Conservation (phyloP, 2,888 invertebrate genomes). For the Stenchaetothrips biformis region DNA sequence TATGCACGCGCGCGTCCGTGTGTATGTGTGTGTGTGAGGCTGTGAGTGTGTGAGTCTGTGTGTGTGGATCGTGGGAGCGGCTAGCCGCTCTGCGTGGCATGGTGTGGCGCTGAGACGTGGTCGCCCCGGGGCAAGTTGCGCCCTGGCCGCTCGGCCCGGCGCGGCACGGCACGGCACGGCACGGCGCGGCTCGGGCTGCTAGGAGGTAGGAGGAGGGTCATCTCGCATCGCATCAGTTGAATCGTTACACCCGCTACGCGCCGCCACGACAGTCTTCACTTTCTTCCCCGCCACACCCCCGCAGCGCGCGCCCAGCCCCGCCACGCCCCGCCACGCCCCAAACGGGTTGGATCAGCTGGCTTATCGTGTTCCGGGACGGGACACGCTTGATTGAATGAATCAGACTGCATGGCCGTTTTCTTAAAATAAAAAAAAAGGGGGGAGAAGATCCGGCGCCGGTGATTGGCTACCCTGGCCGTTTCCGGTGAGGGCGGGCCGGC, state of each 20-base stretch:
- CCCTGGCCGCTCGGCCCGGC: not conserved
- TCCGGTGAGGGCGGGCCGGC: too few species aligned
- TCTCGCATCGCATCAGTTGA: slow-evolving; percentile 9
- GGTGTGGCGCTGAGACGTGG: not conserved
- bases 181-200: not conserved
- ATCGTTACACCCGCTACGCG: slow-evolving; percentile 3
- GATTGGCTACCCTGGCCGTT: not conserved
- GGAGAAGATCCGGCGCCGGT: not conserved
- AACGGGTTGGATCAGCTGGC: slow-evolving; percentile 16
- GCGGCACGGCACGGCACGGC: not conserved
- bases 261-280: not conserved
- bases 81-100: not conserved
- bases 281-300: not conserved
- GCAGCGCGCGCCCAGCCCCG: too few species aligned
- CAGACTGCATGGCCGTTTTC: not conserved
- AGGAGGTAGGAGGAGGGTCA: slow-evolving; percentile 18
- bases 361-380: not conserved
- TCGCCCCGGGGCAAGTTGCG: slow-evolving; percentile 10
- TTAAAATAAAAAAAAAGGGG: too few species aligned
- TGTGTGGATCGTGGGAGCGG: slow-evolving; percentile 22
- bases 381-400: slow-evolving; percentile 13
- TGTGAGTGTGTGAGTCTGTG: not conserved
- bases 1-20: too few species aligned
- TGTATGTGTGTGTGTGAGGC: not conserved
- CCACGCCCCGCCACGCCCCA: not conserved